phyloP scores from a whole-genome alignment of 2,797 vertebrate genomes.

The Siniperca scherzeri region DNA sequence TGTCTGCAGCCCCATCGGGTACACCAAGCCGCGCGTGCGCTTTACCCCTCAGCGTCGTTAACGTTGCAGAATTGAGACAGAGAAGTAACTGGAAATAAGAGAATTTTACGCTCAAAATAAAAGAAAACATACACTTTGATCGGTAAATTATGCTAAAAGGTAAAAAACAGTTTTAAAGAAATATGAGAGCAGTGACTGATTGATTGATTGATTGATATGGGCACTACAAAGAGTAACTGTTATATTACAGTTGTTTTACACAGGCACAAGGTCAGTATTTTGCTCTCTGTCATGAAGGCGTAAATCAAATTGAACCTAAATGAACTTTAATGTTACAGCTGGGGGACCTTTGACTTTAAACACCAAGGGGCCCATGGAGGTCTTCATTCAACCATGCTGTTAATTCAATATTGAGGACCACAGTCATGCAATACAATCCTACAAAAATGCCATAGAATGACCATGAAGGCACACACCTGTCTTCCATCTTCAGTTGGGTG shows the following conservation, averaged over 20 bases:
- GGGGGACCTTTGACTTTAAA: not conserved
- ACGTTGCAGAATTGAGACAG: not conserved
- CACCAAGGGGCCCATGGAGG: too few species aligned
- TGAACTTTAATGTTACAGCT: not conserved
- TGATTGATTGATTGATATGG: too few species aligned
- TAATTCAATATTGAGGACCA: not conserved
- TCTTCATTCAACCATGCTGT: not conserved
- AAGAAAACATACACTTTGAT: not conserved
- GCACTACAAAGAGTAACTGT: not conserved
- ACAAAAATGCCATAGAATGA: not conserved
- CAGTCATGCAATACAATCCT: not conserved
- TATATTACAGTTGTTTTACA: not conserved
- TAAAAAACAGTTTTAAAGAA: not conserved
- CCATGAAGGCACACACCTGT: not conserved
- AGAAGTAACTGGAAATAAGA: not conserved
- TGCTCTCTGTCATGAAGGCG: not conserved
- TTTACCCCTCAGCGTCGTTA: constrained; percentile 39
- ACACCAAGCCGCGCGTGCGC: constrained; percentile 88
- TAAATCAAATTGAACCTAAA: not conserved
- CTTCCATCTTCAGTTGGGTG: not conserved
- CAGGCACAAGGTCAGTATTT: too few species aligned
- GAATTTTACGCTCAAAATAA: constrained; percentile 41
- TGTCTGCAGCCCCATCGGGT: constrained; percentile 72
- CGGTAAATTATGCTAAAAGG: not conserved
- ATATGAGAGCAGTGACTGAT: not conserved